Evolutionary conservation across 2,888 invertebrate species (phyloP).

Genomic region (Lamellibrachia columna): DNA sequence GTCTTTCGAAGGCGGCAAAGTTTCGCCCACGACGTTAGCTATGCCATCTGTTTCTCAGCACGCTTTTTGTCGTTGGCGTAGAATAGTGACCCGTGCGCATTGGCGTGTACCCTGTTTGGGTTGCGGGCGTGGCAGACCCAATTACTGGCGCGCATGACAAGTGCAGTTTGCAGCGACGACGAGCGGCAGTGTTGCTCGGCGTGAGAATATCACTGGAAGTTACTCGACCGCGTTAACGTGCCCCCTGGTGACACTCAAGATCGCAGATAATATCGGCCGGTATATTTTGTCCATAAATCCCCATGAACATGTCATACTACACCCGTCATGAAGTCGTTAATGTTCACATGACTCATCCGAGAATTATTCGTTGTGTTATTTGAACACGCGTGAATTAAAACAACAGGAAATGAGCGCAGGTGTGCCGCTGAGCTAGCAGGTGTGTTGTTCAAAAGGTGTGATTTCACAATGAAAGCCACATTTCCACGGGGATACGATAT

Average conservation of each 20-base stretch:
- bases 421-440: background rate
- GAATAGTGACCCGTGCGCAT: background rate
- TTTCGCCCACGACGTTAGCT: background rate
- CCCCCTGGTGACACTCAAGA: background rate
- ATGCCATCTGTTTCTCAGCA: background rate
- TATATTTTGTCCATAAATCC: background rate
- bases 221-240: background rate
- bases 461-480: background rate
- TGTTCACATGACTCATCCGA: background rate
- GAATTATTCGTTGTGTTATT: background rate
- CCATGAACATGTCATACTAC: background rate
- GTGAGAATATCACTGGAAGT: background rate
- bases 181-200: background rate
- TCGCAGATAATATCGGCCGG: background rate
- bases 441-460: background rate
- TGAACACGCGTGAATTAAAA: background rate
- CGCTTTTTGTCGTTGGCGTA: background rate
- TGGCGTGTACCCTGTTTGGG: background rate
- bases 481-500: background rate
- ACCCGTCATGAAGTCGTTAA: background rate
- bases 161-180: background rate
- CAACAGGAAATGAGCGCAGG: background rate
- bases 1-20: background rate
- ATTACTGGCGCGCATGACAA: background rate
- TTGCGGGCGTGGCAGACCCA: background rate